Base-by-base conservation (phyloP, 2,888 invertebrate species). In the Tetanocera ferruginea region DNA sequence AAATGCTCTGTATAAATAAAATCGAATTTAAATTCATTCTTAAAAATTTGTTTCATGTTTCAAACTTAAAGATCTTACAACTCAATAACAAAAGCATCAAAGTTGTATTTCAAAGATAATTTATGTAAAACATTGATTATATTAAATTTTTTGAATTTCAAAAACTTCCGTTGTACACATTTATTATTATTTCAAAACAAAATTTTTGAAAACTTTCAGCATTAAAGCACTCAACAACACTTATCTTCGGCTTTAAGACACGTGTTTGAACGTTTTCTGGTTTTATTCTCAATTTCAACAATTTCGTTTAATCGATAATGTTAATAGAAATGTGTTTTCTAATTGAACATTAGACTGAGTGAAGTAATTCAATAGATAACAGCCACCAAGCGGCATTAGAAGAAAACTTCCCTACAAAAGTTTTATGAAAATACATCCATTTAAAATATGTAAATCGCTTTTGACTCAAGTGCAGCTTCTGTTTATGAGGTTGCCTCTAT, bases 261-360 rank as follows among this genome's bases (percentile, higher is more conserved):
- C 78, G 69, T 80, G 78, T 52, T 74, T 57, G 23, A 43, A 31
- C 9, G 25, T 69, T 64, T 75, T 72, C 31, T 67, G 49, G 11
- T 25, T 62, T 62, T 2, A 60, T 49, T 5, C 62, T 51, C 14
- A 70, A 49, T 71, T 55, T 75, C 70, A 77, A 79, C 66, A 60
- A 76, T 74, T 79, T 74, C 71, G 85, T 83, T 82, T 77, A 31
- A 69, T 82, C 84, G 88, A 87, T 87, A 87, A 86, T 84, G 83
- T 84, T 86, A 87, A 87, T 87, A 85, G 86, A 87, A 86, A 87
- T 86, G 84, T 82, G 82, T 85, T 84, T 83, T 84, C 82, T 86
- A 86, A 88, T 87, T 87, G 86, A 84, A 85, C 88, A 88, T 88
- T 87, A 87, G 83, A 79, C 83, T 83, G 85, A 88, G 88, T 87